Evolutionary conservation across 1,140 invertebrate species (phyloP).

Genomic region (Listronotus bonariensis): DNA sequence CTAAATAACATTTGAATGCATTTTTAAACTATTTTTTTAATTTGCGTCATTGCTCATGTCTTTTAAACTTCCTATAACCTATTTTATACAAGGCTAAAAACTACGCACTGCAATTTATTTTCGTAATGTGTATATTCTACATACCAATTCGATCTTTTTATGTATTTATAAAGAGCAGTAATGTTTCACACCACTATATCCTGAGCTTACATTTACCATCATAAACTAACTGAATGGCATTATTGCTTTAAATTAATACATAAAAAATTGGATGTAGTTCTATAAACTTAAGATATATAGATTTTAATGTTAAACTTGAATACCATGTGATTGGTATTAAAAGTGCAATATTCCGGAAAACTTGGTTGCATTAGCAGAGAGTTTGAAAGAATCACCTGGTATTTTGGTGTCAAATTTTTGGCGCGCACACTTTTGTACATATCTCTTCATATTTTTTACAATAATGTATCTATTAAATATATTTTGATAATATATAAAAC

Average conservation of each 20-base stretch:
- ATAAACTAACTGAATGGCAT: conserved; percentile 22
- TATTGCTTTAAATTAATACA: background rate
- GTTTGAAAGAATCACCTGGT: background rate
- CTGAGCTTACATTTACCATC: conserved; percentile 24
- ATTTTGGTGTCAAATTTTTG: background rate
- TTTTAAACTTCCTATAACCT: too few relatives aligned
- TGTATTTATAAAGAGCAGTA: too few relatives aligned
- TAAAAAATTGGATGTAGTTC: background rate
- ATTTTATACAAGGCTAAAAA: too few relatives aligned
- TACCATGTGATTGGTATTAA: too few relatives aligned
- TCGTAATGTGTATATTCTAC: too few relatives aligned
- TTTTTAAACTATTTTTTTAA: too few relatives aligned
- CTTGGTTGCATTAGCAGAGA: too few relatives aligned
- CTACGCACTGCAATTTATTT: too few relatives aligned
- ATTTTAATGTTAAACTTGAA: background rate
- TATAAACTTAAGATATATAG: background rate
- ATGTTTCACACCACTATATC: conserved; percentile 27
- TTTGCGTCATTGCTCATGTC: too few relatives aligned
- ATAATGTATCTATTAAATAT: conserved; percentile 51
- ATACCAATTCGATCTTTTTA: too few relatives aligned
- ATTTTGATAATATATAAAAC: conserved; percentile 52
- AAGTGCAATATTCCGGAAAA: too few relatives aligned
- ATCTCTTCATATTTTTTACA: conserved; percentile 52
- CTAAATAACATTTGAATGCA: too few relatives aligned
- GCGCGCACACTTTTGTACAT: conserved; percentile 46